Evolutionary conservation across 2,888 invertebrate species (phyloP).

Genomic region (Hyles lineata): DNA sequence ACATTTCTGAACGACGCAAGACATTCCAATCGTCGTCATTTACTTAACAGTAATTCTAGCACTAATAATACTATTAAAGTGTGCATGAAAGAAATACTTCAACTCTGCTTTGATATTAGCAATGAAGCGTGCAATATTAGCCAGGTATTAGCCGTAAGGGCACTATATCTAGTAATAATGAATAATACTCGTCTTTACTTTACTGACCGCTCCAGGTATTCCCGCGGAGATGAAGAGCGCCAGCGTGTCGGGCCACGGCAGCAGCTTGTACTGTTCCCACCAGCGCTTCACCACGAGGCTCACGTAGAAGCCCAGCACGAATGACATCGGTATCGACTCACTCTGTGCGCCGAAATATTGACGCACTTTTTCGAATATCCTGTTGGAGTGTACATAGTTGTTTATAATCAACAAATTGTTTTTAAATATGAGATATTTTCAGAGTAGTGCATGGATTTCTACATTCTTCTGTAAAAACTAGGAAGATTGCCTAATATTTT

Average conservation of each 20-base stretch:
- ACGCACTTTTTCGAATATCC: constrained; percentile 94
- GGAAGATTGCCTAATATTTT: too few relatives aligned
- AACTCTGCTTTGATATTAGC: background rate
- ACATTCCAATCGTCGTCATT: too few relatives aligned
- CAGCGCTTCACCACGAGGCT: constrained; percentile 95
- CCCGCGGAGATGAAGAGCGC: constrained; percentile 96
- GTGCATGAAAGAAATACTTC: background rate
- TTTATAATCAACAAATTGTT: too few relatives aligned
- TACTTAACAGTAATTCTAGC: too few relatives aligned
- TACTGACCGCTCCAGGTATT: constrained; percentile 94
- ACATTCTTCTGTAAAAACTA: too few relatives aligned
- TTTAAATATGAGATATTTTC: too few relatives aligned
- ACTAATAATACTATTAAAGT: too few relatives aligned
- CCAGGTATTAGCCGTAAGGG: background rate
- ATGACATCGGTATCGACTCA: constrained; percentile 97
- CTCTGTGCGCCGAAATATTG: constrained; percentile 94
- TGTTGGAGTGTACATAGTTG: constrained; percentile 71
- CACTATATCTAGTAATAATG: constrained; percentile 31
- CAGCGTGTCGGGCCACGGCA: constrained; percentile 97
- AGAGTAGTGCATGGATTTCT: too few relatives aligned
- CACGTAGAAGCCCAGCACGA: constrained; percentile 97
- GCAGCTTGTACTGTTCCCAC: constrained; percentile 97
- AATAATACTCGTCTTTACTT: constrained; percentile 64
- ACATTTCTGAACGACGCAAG: too few relatives aligned
- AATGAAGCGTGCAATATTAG: background rate